Evolutionary conservation across 2,888 invertebrate genomes (phyloP), one percentile per base, ranked within the genome.

Genomic region (Pristionchus exspectatus): DNA sequence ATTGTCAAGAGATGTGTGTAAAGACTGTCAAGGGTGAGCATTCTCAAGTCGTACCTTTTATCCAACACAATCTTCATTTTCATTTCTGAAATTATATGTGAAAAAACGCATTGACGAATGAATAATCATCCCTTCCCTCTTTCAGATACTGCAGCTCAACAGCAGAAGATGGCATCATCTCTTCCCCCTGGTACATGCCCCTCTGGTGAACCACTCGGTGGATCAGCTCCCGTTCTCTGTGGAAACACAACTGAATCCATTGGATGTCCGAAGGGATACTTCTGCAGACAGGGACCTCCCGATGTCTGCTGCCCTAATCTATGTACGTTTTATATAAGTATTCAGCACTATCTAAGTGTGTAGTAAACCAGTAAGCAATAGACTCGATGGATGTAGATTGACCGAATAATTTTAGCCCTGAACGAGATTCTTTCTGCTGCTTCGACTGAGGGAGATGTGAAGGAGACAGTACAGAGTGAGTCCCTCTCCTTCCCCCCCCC

Each of bases 231-330:
- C 50, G 94, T 95, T 38, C 93, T 95, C 44, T 95, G 95, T 91
- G 95, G 77, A 30, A 85, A 77, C 81, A 87, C 91, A 24, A 94
- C 94, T 24, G 94, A 94, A 50, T 93, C 93, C 38, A 94, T 94
- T 86, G 95, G 94, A 63, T 95, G 95, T 89, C 95, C 95, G n/a
- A 89, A 91, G 14, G 93, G 93, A 77, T 95, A 93, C 91, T 93
- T 93, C 90, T 95, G 95, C 90, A 91, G 94, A 72, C 87, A 88
- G 84, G 95, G 95, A 74, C 95, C 95, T 84, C 95, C 95, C 85
- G 94, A 94, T 91, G 94, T 95, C 66, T 95, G 95, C 91, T 95
- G 95, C 90, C 94, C 94, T 4, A 93, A 90, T 87, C 89, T 91
- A 66, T 69, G 92, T 92, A 33, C 90, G 91, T 90, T 54, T 30